Base-by-base conservation (phyloP, 2,797 vertebrate genomes). In the Craterocephalus amniculus region DNA sequence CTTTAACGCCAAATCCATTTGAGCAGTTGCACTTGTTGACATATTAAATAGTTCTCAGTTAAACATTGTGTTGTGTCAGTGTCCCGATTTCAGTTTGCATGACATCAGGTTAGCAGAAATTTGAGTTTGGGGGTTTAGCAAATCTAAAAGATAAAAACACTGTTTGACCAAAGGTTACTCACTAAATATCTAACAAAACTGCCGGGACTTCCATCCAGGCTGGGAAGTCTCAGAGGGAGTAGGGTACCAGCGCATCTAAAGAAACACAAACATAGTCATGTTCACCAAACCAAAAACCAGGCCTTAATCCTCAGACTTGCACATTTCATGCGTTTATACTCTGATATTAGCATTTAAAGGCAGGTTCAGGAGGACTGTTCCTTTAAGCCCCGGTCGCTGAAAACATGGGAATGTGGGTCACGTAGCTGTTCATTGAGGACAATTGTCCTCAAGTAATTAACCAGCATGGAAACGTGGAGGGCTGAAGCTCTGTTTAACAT, bases 191-290 rank as follows among this genome's bases (percentile, higher is more conserved):
- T 97, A 99, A 95, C 97, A 99, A 94, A 99, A 98, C 91, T 99
- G 98, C 85, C 97, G 96, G 74, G 97, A 98, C 83, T 99, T 99
- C 98, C 97, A 99, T 95, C 96, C 98, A 93, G 97, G 97, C 91
- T 98, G 97, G 80, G 96, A 94, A 62, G 96, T 94, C 83, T 99
- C 97, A 22, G 97, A 96, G 71, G 97, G 95, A 78, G 94, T 93
- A 54, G 97, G 98, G 87, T 97, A 99, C 98, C 98, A 99, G 92
- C 97, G 97, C 95, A 99, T 98, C 98, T 99, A 92, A 85, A 94
- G 92, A 86, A 93, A 85, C 74, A 90, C 73, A 90, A 82, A 90
- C 63, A 88, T 22, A 85, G 59, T 87, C 79, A 89, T 68, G 61
- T 81, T 86, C 82, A 88, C 66, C 63, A 83, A 31, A 85, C 59